phyloP scores from a whole-genome alignment of 2,797 vertebrate genomes.

The Myioborus miniatus region DNA sequence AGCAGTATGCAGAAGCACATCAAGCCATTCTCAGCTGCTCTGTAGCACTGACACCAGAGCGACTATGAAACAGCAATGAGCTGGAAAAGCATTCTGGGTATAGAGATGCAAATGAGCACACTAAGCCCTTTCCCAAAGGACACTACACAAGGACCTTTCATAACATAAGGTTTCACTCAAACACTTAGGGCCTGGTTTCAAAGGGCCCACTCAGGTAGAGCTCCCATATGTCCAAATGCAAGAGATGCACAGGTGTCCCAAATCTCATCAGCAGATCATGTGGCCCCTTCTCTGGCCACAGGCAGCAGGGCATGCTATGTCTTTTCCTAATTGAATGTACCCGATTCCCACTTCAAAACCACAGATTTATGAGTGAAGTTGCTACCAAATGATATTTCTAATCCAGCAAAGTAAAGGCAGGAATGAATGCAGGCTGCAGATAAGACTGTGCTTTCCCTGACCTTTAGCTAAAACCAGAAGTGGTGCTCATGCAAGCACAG shows the following conservation, averaged over 20 bases:
- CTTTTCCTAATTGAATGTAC: background rate
- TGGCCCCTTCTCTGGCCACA: background rate
- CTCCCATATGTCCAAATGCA: background rate
- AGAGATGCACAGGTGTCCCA: accelerated
- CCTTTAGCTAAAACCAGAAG: background rate
- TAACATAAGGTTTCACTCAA: conserved; percentile 28
- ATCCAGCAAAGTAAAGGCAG: background rate
- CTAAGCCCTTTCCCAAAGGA: conserved; percentile 62
- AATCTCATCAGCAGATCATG: background rate
- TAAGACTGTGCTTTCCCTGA: background rate
- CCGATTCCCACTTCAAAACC: background rate
- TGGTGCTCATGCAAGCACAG: background rate
- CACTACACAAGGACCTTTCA: conserved; percentile 48
- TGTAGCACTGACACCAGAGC: conserved; percentile 46
- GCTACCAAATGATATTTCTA: background rate
- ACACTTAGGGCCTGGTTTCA: background rate
- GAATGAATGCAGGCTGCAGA: background rate
- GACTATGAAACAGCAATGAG: conserved; percentile 64
- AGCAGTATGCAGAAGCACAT: conserved; percentile 44
- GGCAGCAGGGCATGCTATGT: accelerated
- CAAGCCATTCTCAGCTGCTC: conserved; percentile 65
- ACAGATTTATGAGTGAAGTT: background rate
- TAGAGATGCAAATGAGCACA: conserved; percentile 68
- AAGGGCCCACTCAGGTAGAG: background rate
- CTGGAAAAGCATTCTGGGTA: conserved; percentile 71